Base-by-base conservation (phyloP, 2,797 vertebrate genomes). In the Pseudochaenichthys georgianus region DNA sequence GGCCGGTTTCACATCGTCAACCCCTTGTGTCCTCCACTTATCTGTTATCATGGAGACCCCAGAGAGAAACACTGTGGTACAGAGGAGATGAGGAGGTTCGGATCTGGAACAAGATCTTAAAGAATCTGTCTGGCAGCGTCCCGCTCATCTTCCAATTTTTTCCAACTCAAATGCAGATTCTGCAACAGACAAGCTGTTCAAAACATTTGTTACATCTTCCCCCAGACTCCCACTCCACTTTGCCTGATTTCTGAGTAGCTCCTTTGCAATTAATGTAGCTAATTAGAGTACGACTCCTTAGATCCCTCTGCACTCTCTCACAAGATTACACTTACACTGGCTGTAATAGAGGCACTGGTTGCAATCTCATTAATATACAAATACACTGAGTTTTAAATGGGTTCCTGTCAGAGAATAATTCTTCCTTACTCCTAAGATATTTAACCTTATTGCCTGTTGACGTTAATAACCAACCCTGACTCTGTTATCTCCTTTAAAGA, bases 191-290 rank as follows among this genome's bases (percentile, higher is more conserved):
- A 61, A 21, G 52, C 66, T 51, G 19, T 72, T 77, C 16, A 47
- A 74, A 82, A 64, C 48, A 59, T 83, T 69, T 74, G 62, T 64
- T 47, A 28, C 43, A 13, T 85, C 42, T 77, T 46, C 68, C 50
- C 55, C 75, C 31, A 31, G 43, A 66, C 50, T 83, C 38, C 61
- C 38, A 0, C 21, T 78, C 57, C 46, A 77, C 41, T 75, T 68
- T 54, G 50, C 45, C 53, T 77, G 51, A 65, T 75, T 67, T 83
- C 80, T 84, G 72, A 85, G 77, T 55, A 71, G 59, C 72, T 78
- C 57, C 72, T 81, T 45, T 21, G 67, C 83, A 89, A 87, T 91
- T 88, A 88, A 83, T 61, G 70, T 43, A 52, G 46, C 83, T 91
- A 89, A 93, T 91, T 88, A 87, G 77, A 5, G 41, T 43, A 50